Conservation (phyloP, 2,113 vertebrate genomes). For the Leucoraja erinaceus region DNA sequence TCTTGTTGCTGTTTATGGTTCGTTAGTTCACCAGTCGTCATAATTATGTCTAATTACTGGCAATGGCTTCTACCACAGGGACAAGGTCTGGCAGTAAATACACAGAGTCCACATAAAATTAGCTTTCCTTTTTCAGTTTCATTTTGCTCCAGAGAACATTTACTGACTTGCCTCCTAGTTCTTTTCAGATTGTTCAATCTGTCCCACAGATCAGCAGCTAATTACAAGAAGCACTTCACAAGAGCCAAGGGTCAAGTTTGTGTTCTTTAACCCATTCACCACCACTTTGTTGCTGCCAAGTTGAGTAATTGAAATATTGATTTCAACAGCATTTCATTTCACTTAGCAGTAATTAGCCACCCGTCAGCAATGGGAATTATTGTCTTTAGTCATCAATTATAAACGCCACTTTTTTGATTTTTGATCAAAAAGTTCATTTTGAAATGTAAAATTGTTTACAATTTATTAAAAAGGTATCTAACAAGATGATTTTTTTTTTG, state of each 20-base stretch:
- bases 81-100: neutral
- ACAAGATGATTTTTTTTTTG: neutral
- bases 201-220: neutral
- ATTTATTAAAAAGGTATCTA: neutral
- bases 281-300: neutral
- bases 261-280: neutral
- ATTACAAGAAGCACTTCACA: neutral
- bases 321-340: neutral
- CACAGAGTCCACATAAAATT: neutral
- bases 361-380: neutral
- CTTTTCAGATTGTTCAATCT: neutral
- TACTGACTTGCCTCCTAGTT: neutral
- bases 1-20: neutral
- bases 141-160: conserved; percentile 3
- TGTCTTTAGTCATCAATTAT: neutral
- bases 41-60: neutral
- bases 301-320: neutral
- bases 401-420: neutral
- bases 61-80: neutral
- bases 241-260: neutral
- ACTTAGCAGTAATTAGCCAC: neutral
- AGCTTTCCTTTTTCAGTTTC: neutral
- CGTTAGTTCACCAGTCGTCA: neutral
- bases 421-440: neutral
- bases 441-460: neutral